Percentiles rank a stretch among this genome's conserved stretches.
These are phyloP conservation scores for Plutomurus gul DNA, from an alignment of 1,140 invertebrate species.

Conservation along the genomic window DNA sequence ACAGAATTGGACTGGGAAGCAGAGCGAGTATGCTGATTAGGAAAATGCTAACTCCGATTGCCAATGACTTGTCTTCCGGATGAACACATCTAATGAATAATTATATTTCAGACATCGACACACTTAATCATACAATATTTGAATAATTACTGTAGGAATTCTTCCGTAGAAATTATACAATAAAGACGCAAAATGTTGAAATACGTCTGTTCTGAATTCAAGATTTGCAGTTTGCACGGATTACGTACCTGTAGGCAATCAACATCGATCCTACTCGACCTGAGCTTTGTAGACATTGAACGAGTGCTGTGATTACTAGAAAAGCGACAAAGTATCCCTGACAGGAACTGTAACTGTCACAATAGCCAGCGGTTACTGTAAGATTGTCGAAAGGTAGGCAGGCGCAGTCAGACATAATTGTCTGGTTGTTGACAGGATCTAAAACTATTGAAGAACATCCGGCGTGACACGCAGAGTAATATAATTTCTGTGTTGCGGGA, in stretches of 20 bases:
- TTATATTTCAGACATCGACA: no score
- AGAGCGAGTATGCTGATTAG: constrained; percentile 46
- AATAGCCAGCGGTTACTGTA: constrained; percentile 52
- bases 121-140: not conserved
- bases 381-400: constrained; percentile 12
- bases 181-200: no score
- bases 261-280: constrained; percentile 56
- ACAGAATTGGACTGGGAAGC: constrained; percentile 49
- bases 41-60: constrained; percentile 54
- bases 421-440: not conserved
- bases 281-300: constrained; percentile 55
- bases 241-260: constrained; percentile 55
- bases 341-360: constrained; percentile 42
- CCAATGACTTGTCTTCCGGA: constrained; percentile 56
- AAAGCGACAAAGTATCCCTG: constrained; percentile 54
- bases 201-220: no score
- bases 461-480: constrained; percentile 55
- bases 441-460: constrained; percentile 47
- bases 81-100: constrained; percentile 55
- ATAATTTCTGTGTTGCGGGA: constrained; percentile 47
- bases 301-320: constrained; percentile 53
- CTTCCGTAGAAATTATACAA: no score
- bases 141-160: not conserved
- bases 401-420: constrained; percentile 37
- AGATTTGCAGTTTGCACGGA: no score